phyloP scores from a whole-genome alignment of 2,888 invertebrate species.

The Melinopterus prodromus region DNA sequence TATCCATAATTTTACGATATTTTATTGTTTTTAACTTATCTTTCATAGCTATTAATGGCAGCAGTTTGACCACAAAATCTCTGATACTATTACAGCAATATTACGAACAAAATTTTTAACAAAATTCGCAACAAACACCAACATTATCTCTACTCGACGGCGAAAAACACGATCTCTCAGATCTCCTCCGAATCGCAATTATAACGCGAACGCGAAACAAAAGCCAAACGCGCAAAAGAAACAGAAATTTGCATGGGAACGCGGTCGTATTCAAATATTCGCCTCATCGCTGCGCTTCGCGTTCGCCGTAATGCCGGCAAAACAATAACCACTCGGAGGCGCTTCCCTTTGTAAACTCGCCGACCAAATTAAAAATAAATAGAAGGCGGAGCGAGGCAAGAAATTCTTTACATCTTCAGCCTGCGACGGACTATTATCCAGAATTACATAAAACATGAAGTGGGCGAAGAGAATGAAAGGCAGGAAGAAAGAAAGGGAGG shows the following conservation, averaged over 20 bases:
- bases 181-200: neutral
- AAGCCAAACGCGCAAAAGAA: constrained; percentile 14
- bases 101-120: neutral
- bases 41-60: too few relatives aligned
- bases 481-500: neutral
- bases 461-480: neutral
- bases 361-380: constrained; percentile 34
- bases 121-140: neutral
- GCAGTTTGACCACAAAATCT: too few relatives aligned
- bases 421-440: neutral
- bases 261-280: constrained; percentile 24
- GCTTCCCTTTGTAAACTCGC: neutral
- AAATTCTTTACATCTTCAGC: neutral
- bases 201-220: neutral
- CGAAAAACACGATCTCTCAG: neutral
- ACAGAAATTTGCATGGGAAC: neutral
- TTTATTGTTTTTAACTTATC: too few relatives aligned
- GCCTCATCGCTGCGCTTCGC: neutral
- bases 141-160: neutral
- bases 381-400: constrained; percentile 5
- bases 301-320: constrained; percentile 20
- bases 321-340: constrained; percentile 29
- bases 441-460: constrained; percentile 28
- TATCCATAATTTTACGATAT: too few relatives aligned
- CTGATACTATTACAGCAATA: too few relatives aligned